Evolutionary conservation across 2,113 vertebrate species (phyloP).

Genomic region (Dicerorhinus sumatrensis): DNA sequence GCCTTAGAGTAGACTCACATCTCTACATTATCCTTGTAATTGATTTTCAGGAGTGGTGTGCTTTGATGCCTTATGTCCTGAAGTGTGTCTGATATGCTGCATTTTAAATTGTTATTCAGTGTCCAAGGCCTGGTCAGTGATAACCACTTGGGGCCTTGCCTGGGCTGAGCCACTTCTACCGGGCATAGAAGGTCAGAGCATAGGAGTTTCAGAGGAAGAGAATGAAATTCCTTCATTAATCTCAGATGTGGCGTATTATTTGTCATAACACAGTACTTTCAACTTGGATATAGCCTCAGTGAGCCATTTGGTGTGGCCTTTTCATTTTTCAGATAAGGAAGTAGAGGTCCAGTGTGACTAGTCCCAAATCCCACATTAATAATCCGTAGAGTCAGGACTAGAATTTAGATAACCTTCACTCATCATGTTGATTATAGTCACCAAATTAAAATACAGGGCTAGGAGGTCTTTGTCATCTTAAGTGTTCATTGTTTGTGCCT

Average conservation of each 20-base stretch:
- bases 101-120: neutral
- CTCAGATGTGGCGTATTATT: neutral
- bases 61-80: neutral
- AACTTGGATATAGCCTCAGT: neutral
- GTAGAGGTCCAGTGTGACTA: neutral
- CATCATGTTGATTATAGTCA: neutral
- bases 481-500: neutral
- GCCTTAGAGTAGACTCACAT: neutral
- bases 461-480: neutral
- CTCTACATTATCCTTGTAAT: neutral
- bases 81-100: neutral
- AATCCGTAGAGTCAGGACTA: neutral
- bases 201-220: neutral
- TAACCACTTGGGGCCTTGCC: neutral
- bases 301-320: neutral
- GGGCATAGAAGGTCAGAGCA: neutral
- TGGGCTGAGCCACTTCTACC: too few species aligned
- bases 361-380: neutral
- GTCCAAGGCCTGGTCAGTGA: neutral
- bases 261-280: neutral
- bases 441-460: neutral
- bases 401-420: neutral
- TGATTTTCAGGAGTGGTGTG: neutral
- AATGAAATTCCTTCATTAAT: neutral
- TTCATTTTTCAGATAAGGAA: conserved; percentile 27